A percentile compares a stretch with the other conserved stretches of the same genome.
These are phyloP conservation scores for Bombus polaris DNA, from an alignment of 1,140 invertebrate species.

Conservation along the genomic window DNA sequence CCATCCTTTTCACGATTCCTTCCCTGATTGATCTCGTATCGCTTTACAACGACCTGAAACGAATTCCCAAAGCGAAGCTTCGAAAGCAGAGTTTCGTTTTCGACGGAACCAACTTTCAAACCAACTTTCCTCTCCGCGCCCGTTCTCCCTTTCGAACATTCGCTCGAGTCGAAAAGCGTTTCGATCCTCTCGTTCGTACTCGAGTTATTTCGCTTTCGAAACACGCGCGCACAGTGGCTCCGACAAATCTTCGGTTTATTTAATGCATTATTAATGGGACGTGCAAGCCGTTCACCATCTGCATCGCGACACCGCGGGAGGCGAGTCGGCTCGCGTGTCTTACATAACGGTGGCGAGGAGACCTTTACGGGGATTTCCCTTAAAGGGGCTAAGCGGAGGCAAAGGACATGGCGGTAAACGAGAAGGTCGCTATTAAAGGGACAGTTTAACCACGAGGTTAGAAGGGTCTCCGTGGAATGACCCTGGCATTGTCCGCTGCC, in stretches of 20 bases:
- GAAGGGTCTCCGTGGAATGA: slow-evolving; percentile 24
- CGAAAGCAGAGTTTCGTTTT: too few relatives aligned
- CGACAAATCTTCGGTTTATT: slow-evolving; percentile 34
- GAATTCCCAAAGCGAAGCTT: too few relatives aligned
- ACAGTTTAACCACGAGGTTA: slow-evolving; percentile 64
- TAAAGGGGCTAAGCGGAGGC: slow-evolving; percentile 45
- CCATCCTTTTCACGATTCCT: not conserved
- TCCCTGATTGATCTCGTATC: not conserved
- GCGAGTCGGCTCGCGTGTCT: slow-evolving; percentile 46
- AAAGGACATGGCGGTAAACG: slow-evolving; percentile 17
- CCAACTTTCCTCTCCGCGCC: too few relatives aligned
- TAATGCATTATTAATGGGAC: slow-evolving; percentile 41
- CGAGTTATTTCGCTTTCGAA: not conserved
- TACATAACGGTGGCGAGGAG: slow-evolving; percentile 37
- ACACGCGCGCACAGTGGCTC: not conserved
- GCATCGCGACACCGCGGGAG: slow-evolving; percentile 31
- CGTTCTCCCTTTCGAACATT: too few relatives aligned
- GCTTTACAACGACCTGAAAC: not conserved
- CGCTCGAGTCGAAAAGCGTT: not conserved
- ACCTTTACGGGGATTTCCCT: slow-evolving; percentile 55
- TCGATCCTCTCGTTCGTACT: not conserved
- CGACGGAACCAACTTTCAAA: too few relatives aligned
- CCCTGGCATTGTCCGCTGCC: slow-evolving; percentile 46
- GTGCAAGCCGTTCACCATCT: slow-evolving; percentile 30
- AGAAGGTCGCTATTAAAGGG: slow-evolving; percentile 54